These are phyloP conservation scores for Balaenoptera acutorostrata DNA, from an alignment of 2,113 vertebrate species.

Conservation along the genomic window DNA sequence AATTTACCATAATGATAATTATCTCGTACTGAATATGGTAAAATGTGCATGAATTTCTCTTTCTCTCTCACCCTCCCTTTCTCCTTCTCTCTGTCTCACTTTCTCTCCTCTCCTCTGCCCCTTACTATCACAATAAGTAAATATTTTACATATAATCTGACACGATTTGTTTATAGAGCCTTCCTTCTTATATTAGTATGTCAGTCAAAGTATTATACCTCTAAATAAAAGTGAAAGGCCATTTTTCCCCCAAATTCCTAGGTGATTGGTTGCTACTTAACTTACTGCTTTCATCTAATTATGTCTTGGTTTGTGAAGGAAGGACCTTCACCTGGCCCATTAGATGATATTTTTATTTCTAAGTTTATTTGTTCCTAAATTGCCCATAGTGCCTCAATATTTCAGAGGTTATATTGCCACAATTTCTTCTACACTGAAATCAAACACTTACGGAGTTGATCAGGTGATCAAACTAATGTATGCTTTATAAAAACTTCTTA, in stretches of 20 bases:
- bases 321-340: not conserved
- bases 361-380: not conserved
- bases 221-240: conserved; percentile 7
- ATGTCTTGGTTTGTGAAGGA: not conserved
- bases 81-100: not conserved
- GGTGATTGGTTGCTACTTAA: not conserved
- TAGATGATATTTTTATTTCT: not conserved
- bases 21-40: conserved; percentile 46
- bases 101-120: not conserved
- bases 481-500: not conserved
- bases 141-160: not conserved
- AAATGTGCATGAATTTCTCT: not conserved
- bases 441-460: not conserved
- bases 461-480: not conserved
- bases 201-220: not conserved
- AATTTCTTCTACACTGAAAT: not conserved
- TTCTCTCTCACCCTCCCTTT: too few relatives aligned
- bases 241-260: not conserved
- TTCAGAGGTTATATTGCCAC: not conserved
- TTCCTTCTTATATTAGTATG: not conserved
- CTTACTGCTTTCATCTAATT: conserved; percentile 22
- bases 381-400: not conserved
- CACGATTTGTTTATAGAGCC: not conserved
- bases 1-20: conserved; percentile 70
- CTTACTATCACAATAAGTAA: conserved; percentile 16